Conservation (phyloP, 2,888 invertebrate species). For the Sericinus montela region DNA sequence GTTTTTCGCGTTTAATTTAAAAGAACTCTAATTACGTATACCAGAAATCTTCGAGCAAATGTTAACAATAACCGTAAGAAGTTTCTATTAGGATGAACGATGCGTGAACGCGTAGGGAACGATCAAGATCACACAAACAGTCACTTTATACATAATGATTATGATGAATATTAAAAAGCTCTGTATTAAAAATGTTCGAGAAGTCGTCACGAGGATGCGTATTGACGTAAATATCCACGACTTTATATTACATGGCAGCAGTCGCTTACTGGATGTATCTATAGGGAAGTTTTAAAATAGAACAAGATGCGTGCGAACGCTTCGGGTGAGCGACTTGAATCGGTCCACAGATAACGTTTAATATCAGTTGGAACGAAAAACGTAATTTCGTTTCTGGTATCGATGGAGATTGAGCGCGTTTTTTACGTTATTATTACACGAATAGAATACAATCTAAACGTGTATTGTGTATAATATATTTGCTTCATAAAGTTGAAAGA, state of each 20-base stretch:
- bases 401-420: conserved; percentile 23
- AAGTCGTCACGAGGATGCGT: conserved; percentile 29
- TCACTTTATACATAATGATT: too few relatives aligned
- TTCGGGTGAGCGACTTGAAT: conserved; percentile 36
- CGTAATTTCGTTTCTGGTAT: conserved; percentile 27
- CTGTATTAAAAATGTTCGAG: conserved; percentile 7
- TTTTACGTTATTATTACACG: conserved; percentile 24
- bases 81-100: too few relatives aligned
- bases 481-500: too few relatives aligned
- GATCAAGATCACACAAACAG: too few relatives aligned
- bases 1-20: too few relatives aligned
- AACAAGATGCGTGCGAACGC: conserved; percentile 34
- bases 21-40: too few relatives aligned
- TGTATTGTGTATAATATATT: neutral
- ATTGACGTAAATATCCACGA: conserved; percentile 55
- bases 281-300: conserved; percentile 55
- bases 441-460: conserved; percentile 12
- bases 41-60: too few relatives aligned
- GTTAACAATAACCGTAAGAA: too few relatives aligned
- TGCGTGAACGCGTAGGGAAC: too few relatives aligned
- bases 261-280: conserved; percentile 42
- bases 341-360: conserved; percentile 47
- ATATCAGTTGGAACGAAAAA: conserved; percentile 23
- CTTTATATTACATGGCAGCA: conserved; percentile 45
- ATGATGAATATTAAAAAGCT: too few relatives aligned